Evolutionary conservation across 2,888 invertebrate species (phyloP).

Genomic region (Halictus quadricinctus): DNA sequence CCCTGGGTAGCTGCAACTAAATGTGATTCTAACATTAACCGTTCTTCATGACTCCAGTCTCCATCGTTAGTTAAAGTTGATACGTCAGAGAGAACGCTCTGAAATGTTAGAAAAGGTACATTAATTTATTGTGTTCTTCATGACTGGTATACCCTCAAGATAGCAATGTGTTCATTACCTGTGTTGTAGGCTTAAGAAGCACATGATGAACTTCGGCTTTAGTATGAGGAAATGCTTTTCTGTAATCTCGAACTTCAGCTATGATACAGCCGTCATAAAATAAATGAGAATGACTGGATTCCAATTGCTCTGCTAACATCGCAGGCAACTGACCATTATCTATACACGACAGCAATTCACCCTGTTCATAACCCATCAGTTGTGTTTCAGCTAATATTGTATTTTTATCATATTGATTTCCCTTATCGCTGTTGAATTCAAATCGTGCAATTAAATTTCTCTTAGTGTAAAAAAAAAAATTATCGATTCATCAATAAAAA

Average conservation of each 20-base stretch:
- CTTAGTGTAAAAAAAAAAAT: not conserved
- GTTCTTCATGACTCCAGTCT: slow-evolving; percentile 90
- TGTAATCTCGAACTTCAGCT: slow-evolving; percentile 94
- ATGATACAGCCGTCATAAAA: slow-evolving; percentile 96
- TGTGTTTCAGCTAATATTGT: slow-evolving; percentile 88
- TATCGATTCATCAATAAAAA: slow-evolving; percentile 59
- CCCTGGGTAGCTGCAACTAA: slow-evolving; percentile 93
- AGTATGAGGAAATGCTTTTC: slow-evolving; percentile 90
- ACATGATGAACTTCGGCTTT: slow-evolving; percentile 94
- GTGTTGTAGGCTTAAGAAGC: slow-evolving; percentile 92
- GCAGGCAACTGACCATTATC: slow-evolving; percentile 96
- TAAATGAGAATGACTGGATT: slow-evolving; percentile 91
- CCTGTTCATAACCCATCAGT: slow-evolving; percentile 94
- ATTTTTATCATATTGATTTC: slow-evolving; percentile 85
- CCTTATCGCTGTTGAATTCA: slow-evolving; percentile 76
- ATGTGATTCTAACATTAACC: slow-evolving; percentile 91
- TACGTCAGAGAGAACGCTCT: slow-evolving; percentile 81
- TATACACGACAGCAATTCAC: slow-evolving; percentile 92
- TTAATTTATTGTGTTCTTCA: not conserved
- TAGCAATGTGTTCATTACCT: slow-evolving; percentile 84
- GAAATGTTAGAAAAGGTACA: slow-evolving; percentile 29
- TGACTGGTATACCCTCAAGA: not conserved
- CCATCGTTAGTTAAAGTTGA: slow-evolving; percentile 80
- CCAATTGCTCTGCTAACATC: slow-evolving; percentile 92
- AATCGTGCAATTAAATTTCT: slow-evolving; percentile 21